Percentiles rank a stretch among this genome's conserved stretches.
These are phyloP conservation scores for Tenualosa thibaudeaui DNA, from an alignment of 2,797 vertebrate genomes.

Conservation along the genomic window DNA sequence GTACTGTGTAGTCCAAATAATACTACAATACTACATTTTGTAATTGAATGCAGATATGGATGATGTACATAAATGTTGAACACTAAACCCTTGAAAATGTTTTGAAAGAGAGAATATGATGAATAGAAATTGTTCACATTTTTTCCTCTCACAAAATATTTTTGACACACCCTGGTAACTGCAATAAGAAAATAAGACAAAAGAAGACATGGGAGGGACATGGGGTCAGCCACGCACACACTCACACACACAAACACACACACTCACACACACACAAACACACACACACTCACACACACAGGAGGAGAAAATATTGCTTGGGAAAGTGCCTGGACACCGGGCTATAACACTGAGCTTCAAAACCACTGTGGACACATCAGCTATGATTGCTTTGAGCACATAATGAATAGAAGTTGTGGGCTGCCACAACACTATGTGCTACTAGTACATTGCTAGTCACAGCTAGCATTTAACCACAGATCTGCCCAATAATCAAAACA, in stretches of 20 bases:
- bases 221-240: neutral
- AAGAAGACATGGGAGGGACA: neutral
- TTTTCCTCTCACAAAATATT: neutral
- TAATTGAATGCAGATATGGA: neutral
- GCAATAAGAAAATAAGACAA: neutral
- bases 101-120: neutral
- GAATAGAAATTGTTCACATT: neutral
- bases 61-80: neutral
- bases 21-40: neutral
- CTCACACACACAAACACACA: neutral
- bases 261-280: neutral
- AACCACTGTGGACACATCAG: neutral
- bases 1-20: neutral
- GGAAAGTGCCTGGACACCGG: neutral
- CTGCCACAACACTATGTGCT: neutral
- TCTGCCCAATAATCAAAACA: neutral
- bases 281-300: conserved; percentile 8
- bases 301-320: neutral
- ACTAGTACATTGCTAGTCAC: neutral
- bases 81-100: neutral
- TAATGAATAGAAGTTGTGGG: conserved; percentile 7
- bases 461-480: neutral
- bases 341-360: neutral
- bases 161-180: too few relatives aligned
- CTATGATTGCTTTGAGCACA: conserved; percentile 17